Conservation (phyloP, 2,888 invertebrate species). For the Marasmarcha lunaedactyla region DNA sequence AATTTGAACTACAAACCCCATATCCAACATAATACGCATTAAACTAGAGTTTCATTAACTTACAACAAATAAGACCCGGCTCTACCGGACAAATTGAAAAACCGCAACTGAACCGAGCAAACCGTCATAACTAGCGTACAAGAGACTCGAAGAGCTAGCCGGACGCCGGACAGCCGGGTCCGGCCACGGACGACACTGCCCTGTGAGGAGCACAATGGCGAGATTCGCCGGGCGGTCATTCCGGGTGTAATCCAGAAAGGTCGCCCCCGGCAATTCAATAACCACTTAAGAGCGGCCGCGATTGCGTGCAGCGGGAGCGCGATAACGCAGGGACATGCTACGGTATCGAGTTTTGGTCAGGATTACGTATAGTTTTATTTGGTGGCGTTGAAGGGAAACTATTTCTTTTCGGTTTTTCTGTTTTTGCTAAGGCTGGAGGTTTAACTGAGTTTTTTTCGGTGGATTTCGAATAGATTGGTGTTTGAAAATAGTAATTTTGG, state of each 20-base stretch:
- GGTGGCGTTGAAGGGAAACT: too few species aligned
- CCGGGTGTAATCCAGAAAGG: conserved; percentile 55
- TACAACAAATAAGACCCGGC: conserved; percentile 10
- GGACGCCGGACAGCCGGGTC: conserved; percentile 17
- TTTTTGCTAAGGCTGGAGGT: too few species aligned
- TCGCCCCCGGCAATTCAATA: conserved; percentile 52
- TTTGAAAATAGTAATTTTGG: too few species aligned
- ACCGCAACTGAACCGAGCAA: conserved; percentile 6
- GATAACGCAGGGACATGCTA: conserved; percentile 29
- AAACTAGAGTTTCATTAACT: too few species aligned
- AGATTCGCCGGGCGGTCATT: conserved; percentile 39
- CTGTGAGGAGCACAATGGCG: conserved; percentile 44
- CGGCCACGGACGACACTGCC: conserved; percentile 31
- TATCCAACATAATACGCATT: too few species aligned
- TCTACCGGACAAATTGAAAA: conserved; percentile 30
- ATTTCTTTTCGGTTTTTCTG: too few species aligned
- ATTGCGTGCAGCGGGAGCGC: conserved; percentile 37
- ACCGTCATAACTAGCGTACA: conserved; percentile 4
- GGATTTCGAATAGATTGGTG: too few species aligned
- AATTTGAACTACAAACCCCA: too few species aligned
- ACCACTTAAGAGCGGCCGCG: conserved; percentile 51
- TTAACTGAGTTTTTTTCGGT: too few species aligned
- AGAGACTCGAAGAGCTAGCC: conserved; percentile 6
- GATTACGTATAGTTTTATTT: conserved; percentile 1
- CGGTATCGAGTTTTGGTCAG: conserved; percentile 1